Evolutionary conservation across 2,797 vertebrate species (phyloP).

Genomic region (Coracias cyanogaster): DNA sequence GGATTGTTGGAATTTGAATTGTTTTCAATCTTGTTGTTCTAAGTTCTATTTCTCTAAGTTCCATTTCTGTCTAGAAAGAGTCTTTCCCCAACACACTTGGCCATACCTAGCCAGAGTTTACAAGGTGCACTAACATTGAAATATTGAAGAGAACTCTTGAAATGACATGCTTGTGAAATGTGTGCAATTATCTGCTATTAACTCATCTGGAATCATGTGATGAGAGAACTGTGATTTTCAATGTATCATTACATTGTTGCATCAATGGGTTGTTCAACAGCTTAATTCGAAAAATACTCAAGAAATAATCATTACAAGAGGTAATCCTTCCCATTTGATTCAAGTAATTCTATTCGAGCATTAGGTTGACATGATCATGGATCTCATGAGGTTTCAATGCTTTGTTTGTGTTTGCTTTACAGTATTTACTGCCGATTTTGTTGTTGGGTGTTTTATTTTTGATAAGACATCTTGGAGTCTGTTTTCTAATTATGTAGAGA

Average conservation of each 20-base stretch:
- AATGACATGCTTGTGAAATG: conserved; percentile 60
- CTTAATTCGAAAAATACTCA: conserved; percentile 64
- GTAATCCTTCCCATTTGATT: conserved; percentile 54
- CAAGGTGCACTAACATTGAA: conserved; percentile 57
- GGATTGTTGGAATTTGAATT: background rate
- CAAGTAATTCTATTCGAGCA: conserved; percentile 55
- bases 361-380: conserved; percentile 21
- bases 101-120: conserved; percentile 22
- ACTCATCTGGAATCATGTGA: conserved; percentile 68
- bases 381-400: conserved; percentile 44
- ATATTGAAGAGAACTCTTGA: conserved; percentile 59
- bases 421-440: conserved; percentile 15
- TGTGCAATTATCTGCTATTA: conserved; percentile 71
- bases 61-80: background rate
- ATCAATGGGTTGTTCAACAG: conserved; percentile 67
- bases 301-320: conserved; percentile 67
- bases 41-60: background rate
- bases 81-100: background rate
- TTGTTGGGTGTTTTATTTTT: conserved; percentile 3
- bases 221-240: conserved; percentile 74
- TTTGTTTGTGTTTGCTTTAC: conserved; percentile 50
- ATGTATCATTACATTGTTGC: conserved; percentile 69
- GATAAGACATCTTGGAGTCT: background rate
- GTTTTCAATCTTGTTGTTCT: background rate
- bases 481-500: background rate